Conservation (phyloP, 1,140 invertebrate genomes). For the Drosophila kurseongensis region DNA sequence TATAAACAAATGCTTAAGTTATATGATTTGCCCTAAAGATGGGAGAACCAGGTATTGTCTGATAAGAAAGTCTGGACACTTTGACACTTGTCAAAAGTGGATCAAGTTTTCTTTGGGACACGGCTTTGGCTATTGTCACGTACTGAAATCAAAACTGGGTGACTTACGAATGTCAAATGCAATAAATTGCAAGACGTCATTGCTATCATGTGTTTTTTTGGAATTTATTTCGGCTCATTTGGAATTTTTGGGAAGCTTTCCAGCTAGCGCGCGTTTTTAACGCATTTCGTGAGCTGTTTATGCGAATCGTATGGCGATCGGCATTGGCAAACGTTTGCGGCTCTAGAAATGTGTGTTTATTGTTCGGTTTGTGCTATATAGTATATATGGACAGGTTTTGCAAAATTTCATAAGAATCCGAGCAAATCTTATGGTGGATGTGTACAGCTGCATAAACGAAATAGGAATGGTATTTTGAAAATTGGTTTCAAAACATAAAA, state of each 20-base stretch:
- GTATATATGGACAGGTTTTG: constrained; percentile 48
- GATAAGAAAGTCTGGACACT: constrained; percentile 28
- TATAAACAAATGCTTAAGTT: constrained; percentile 24
- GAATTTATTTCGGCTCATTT: constrained; percentile 3
- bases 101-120: constrained; percentile 29
- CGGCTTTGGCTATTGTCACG: constrained; percentile 33
- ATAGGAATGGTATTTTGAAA: neutral
- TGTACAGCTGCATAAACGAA: neutral
- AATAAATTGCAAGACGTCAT: constrained; percentile 49
- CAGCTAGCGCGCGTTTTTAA: constrained; percentile 10
- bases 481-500: no score
- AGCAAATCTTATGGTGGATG: neutral
- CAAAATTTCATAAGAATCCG: constrained; percentile 10
- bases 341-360: constrained; percentile 67
- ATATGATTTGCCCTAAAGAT: constrained; percentile 19
- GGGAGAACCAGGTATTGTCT: constrained; percentile 1
- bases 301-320: constrained; percentile 52
- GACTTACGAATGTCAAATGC: constrained; percentile 53
- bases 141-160: constrained; percentile 24
- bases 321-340: constrained; percentile 26
- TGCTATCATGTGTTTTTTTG: constrained; percentile 12
- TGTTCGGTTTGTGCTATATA: constrained; percentile 36
- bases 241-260: constrained; percentile 37
- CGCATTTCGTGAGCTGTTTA: constrained; percentile 32
- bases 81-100: constrained; percentile 47